Conservation (phyloP, 2,113 vertebrate species). For the Sisor rabdophorus region DNA sequence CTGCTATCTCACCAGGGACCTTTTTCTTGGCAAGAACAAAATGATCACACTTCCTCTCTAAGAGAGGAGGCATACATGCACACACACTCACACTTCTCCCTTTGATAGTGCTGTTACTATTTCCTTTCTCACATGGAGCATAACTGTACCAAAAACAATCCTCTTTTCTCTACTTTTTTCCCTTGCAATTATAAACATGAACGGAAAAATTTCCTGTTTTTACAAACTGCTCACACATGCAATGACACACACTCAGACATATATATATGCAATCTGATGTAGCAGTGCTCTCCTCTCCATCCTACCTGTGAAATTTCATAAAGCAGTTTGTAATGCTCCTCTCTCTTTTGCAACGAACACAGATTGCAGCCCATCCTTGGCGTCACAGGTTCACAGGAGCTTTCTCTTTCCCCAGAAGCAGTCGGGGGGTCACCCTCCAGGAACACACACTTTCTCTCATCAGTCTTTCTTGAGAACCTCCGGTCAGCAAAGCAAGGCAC, state of each 20-base stretch:
- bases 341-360: conserved; percentile 98
- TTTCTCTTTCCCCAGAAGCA: conserved; percentile 79
- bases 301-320: conserved; percentile 99
- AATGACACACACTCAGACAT: background rate
- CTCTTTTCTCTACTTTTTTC: background rate
- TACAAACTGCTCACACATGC: background rate
- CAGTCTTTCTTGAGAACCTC: conserved; percentile 82
- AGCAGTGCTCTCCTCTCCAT: conserved; percentile 37
- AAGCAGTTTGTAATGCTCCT: conserved; percentile 98
- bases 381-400: conserved; percentile 74
- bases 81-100: conserved; percentile 25
- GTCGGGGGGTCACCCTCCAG: conserved; percentile 90
- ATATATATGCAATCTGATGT: background rate
- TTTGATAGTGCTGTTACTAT: background rate
- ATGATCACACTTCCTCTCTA: conserved; percentile 38
- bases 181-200: background rate
- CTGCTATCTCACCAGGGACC: conserved; percentile 37
- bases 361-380: conserved; percentile 99
- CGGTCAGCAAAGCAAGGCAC: conserved; percentile 37
- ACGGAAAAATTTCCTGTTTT: background rate
- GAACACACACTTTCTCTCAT: conserved; percentile 84
- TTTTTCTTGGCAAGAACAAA: conserved; percentile 39
- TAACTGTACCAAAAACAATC: background rate
- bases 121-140: conserved; percentile 17
- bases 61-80: conserved; percentile 12